Evolutionary conservation across 2,888 invertebrate genomes (phyloP), one percentile per base, ranked within the genome.

Genomic region (Thymelicus lineola): DNA sequence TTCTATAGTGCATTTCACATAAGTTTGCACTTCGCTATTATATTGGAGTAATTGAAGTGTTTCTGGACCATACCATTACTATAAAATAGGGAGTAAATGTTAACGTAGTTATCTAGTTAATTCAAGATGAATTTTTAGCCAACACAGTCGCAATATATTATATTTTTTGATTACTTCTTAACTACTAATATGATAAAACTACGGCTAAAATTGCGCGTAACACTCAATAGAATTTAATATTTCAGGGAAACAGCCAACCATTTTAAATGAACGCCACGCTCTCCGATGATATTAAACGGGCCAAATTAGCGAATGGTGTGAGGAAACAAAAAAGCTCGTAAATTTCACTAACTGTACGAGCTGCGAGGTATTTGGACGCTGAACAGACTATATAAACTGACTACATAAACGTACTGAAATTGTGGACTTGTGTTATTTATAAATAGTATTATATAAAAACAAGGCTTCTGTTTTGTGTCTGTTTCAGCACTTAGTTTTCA

Each of bases 291-390:
- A 64, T 55, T 53, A 64, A 53, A 64, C 63, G 53, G 62, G 63
- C 20, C 38, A 64, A 53, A 64, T 53, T 64, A 64, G 63, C 63
- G 53, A 64, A 20, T 64, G 63, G 63, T 17, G 63, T 63, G 63
- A 50, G 38, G 20, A 46, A 62, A 64, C 63, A 64, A 64, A 64
- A 64, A 53, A 53, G 17, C 63, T 64, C 63, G 53, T 64, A 53
- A 64, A 64, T 64, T 64, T 53, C 53, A 53, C 63, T 20, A 64
- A 64, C 53, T 20, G 63, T 63, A 62, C 55, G 28, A 28, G 28
- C 28, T 28, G 55, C 63, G 63, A 53, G 63, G 20, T 53, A 53
- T 53, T 35, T 42, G 10, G 63, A 63, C 63, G 53, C 20, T 17
- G 42, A 64, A 53, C 63, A 64, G 63, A 64, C 38, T 42, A 14